phyloP scores from a whole-genome alignment of 2,113 vertebrate genomes.

The Lathamus discolor region DNA sequence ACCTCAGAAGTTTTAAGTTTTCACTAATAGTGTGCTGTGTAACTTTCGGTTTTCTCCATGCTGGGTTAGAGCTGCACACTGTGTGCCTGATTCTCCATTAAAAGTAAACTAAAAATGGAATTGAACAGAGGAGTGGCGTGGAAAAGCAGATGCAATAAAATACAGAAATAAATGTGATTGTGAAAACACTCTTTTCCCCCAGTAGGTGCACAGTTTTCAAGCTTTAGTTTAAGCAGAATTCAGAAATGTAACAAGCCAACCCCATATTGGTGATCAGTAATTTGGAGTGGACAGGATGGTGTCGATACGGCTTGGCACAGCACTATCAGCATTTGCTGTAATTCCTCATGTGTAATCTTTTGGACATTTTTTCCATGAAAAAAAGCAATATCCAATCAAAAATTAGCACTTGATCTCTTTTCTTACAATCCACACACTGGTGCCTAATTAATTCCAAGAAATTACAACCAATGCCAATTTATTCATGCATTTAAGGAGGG shows the following conservation, averaged over 20 bases:
- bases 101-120: conserved; percentile 20
- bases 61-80: conserved; percentile 28
- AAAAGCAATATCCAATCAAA: conserved; percentile 1
- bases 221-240: conserved; percentile 39
- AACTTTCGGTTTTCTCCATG: neutral
- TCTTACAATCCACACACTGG: neutral
- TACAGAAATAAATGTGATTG: conserved; percentile 28
- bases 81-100: conserved; percentile 44
- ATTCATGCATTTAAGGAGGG: conserved; percentile 42
- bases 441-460: conserved; percentile 44
- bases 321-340: conserved; percentile 36
- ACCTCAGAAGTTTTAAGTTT: neutral
- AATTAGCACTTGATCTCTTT: neutral
- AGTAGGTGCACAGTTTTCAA: conserved; percentile 55
- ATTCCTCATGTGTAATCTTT: conserved; percentile 7
- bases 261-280: neutral
- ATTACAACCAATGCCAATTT: conserved; percentile 53
- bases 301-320: neutral
- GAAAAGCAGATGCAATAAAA: conserved; percentile 55
- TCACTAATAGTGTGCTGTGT: neutral
- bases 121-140: conserved; percentile 10
- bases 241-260: conserved; percentile 29
- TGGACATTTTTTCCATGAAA: neutral
- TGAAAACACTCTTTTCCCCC: conserved; percentile 56
- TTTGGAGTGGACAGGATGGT: neutral